Conservation (phyloP, 2,113 vertebrate species). For the Melanostigma gelatinosum region DNA sequence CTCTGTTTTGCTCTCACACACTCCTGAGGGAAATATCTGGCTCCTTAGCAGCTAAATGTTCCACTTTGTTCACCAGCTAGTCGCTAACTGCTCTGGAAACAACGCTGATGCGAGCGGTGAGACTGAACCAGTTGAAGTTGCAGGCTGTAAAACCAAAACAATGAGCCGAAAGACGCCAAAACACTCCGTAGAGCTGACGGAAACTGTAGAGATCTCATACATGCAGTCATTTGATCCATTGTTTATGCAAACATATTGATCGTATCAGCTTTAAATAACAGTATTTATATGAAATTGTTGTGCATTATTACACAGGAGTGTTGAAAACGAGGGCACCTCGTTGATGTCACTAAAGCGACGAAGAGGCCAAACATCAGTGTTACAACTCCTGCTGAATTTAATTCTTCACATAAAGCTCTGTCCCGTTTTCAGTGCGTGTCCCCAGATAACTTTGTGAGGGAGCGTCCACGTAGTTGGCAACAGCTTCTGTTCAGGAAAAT, state of each 20-base stretch:
- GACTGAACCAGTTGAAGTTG: not conserved
- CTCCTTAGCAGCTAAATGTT: constrained; percentile 5
- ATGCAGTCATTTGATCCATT: not conserved
- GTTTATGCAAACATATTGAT: not conserved
- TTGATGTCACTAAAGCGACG: not conserved
- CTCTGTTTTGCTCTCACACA: not conserved
- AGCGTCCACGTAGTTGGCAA: constrained; percentile 43
- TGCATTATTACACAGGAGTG: not conserved
- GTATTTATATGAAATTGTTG: not conserved
- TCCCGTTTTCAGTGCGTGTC: constrained; percentile 1
- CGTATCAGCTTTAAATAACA: not conserved
- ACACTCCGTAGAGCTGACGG: not conserved
- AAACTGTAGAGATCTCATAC: not conserved
- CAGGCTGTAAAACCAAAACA: not conserved
- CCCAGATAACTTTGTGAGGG: constrained; percentile 63
- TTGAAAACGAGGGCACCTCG: not conserved
- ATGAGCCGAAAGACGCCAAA: not conserved
- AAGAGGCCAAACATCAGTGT: constrained; percentile 18
- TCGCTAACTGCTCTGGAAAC: not conserved
- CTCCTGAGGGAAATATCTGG: not conserved
- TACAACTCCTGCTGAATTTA: constrained; percentile 39
- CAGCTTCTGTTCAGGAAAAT: constrained; percentile 19
- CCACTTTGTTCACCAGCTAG: not conserved
- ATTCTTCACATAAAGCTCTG: not conserved
- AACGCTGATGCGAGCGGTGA: too few relatives aligned